Evolutionary conservation across 2,797 vertebrate species (phyloP).

Genomic region (Centropyge bicolor): DNA sequence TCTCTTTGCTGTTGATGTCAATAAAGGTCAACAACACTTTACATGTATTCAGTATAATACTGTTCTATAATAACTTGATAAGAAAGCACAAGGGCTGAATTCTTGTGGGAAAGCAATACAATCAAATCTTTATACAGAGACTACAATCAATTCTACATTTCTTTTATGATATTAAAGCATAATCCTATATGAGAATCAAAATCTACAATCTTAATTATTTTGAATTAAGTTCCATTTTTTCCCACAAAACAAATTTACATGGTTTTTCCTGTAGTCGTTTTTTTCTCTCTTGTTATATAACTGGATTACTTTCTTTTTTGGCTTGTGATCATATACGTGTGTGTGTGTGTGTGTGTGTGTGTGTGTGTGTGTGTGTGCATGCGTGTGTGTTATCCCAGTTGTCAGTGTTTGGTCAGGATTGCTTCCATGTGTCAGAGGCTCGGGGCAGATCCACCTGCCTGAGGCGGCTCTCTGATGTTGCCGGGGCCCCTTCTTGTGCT

Average conservation of each 20-base stretch:
- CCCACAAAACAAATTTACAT: accelerated
- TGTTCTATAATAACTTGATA: no score
- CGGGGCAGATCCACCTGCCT: constrained; percentile 48
- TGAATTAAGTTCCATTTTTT: no score
- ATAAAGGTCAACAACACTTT: constrained; percentile 5
- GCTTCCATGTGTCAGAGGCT: constrained; percentile 44
- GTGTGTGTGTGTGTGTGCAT: not conserved
- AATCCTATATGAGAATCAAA: not conserved
- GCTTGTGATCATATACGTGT: not conserved
- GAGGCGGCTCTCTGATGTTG: constrained; percentile 45
- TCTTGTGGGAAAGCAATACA: no score
- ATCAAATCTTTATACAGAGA: no score
- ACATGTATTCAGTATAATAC: not conserved
- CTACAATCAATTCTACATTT: no score
- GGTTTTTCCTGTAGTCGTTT: no score
- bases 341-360: not conserved
- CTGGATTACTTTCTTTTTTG: not conserved
- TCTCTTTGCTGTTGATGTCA: not conserved
- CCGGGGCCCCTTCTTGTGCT: constrained; percentile 18
- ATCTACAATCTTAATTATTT: not conserved
- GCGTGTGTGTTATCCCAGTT: constrained; percentile 2
- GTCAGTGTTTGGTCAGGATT: constrained; percentile 43
- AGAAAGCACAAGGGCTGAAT: no score
- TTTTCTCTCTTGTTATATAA: not conserved
- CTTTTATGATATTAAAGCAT: not conserved